Evolutionary conservation across 2,113 vertebrate genomes (phyloP).

Genomic region (Psammodynastes pulverulentus): DNA sequence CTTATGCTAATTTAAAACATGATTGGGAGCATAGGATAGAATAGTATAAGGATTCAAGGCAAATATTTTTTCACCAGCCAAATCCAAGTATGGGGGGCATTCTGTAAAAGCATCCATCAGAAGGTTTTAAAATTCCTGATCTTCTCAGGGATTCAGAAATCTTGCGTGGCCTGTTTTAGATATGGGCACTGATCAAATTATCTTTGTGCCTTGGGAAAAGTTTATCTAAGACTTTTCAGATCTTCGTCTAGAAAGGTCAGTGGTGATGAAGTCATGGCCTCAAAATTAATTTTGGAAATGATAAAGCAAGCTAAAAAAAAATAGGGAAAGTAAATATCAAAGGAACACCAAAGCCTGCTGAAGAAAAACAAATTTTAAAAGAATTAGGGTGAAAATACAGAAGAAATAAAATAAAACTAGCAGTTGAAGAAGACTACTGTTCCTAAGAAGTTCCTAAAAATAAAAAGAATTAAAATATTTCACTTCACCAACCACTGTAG

Average conservation of each 20-base stretch:
- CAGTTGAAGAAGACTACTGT: neutral
- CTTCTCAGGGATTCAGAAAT: neutral
- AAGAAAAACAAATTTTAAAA: neutral
- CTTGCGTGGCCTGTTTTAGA: neutral
- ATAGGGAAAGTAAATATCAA: neutral
- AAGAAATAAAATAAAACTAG: neutral
- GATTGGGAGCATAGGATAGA: neutral
- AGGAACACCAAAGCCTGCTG: neutral
- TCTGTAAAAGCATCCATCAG: neutral
- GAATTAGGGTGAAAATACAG: neutral
- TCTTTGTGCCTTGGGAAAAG: neutral
- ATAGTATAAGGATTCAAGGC: neutral
- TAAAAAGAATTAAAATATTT: neutral
- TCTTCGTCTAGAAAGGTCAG: neutral
- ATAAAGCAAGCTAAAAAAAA: neutral
- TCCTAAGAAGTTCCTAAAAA: neutral
- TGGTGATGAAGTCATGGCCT: neutral
- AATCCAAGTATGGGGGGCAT: neutral
- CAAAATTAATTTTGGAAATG: neutral
- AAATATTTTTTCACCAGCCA: neutral
- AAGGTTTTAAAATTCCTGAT: neutral
- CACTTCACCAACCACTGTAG: neutral
- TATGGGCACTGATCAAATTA: neutral
- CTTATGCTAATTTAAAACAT: neutral
- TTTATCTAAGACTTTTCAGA: neutral